Evolutionary conservation across 1,140 invertebrate species (phyloP), one percentile per base, ranked within the genome.

Genomic region (Achroia grisella): DNA sequence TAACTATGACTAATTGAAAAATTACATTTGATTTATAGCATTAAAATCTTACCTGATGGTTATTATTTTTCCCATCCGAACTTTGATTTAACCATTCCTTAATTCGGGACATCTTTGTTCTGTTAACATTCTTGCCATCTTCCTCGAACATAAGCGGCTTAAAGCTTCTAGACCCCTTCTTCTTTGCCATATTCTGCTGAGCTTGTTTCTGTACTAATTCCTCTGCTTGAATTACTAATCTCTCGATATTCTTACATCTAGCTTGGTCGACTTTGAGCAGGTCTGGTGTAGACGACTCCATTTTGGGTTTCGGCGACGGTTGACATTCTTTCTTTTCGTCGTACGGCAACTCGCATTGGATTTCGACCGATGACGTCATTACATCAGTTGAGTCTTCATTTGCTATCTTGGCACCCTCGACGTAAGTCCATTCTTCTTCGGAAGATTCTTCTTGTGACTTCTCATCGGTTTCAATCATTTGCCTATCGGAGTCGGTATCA

Each of bases 401-500:
- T 2, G 48, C 76, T 30, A 86, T 72, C 69, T 87, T 85, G 13
- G 81, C 75, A 10, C 86, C 80, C 29, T 83, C 81, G 8, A 89
- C 90, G 63, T 90, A 93, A 1, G 91, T 92, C 90, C 91, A 92
- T 79, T 92, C 91, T 52, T 92, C 90, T 74, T 92, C 91, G 1
- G 90, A 92, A 3, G 90, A 90, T 62, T 92, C 90, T 14, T 90
- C 88, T 40, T 84, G 82, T 1, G 74, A 78, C 74, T 87, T 80
- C 40, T 87, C 78, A 60, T 88, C 76, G 44, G 83, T 71, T 69
- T 86, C 62, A 39, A 86, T 69, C 73, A 86, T 63, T 60, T 86
- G 74, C 52, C 67, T 80, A 46, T 95, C 93, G 0, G 93, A 93
- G 76, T 95, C 93, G 1, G 93, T 95, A 66, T 96, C 94, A 66